A percentile compares a stretch with the other conserved stretches of the same genome.
Conservation (phyloP, 2,888 invertebrate genomes). For the Gymnocheta viridis region DNA sequence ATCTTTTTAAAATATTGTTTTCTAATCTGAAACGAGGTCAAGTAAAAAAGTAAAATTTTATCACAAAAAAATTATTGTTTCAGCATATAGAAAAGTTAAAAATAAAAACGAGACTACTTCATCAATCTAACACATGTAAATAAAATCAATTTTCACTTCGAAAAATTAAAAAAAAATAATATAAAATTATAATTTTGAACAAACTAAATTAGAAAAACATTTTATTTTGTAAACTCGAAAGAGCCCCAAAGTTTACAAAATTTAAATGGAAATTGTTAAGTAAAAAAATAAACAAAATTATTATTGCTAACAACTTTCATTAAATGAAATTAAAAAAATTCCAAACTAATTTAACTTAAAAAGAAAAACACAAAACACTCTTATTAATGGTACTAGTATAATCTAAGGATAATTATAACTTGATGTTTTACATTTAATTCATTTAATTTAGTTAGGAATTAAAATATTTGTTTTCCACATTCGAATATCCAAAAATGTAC, state of each 20-base stretch:
- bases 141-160: too few species aligned
- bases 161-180: background rate
- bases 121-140: too few species aligned
- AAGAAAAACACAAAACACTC: background rate
- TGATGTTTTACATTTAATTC: background rate
- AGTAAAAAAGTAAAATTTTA: too few species aligned
- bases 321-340: background rate
- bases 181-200: background rate
- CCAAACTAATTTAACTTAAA: background rate
- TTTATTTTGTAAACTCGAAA: constrained; percentile 79
- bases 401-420: constrained; percentile 6
- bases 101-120: too few species aligned
- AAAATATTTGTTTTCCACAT: background rate
- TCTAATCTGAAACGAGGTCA: too few species aligned
- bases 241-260: constrained; percentile 81
- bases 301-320: constrained; percentile 9
- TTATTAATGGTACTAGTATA: constrained; percentile 14
- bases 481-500: background rate
- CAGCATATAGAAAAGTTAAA: too few species aligned
- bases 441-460: background rate
- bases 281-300: background rate
- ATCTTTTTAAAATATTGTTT: too few species aligned
- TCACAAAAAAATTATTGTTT: too few species aligned
- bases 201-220: constrained; percentile 71
- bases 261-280: constrained; percentile 76